Percentiles rank a stretch among this genome's conserved stretches.
Conservation (phyloP, 1,140 invertebrate genomes). For the Caenorhabditis briggsae region DNA sequence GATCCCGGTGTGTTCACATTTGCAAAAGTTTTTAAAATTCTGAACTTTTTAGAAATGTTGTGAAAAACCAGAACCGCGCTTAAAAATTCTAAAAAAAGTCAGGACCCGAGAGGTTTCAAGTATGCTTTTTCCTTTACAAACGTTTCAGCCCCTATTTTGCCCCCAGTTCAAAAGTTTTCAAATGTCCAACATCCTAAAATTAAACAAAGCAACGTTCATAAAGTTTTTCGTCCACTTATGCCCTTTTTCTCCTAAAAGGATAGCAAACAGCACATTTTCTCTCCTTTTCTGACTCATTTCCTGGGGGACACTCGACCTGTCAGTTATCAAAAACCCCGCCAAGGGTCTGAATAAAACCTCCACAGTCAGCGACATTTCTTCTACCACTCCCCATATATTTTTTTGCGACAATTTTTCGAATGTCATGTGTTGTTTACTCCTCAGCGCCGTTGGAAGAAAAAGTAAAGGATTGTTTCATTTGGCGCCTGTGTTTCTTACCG, state of each 20-base stretch:
- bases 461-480: constrained; percentile 16
- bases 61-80: no score
- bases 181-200: no score
- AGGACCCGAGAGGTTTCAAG: no score
- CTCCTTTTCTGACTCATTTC: constrained; percentile 23
- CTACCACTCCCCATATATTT: constrained; percentile 10
- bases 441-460: not conserved
- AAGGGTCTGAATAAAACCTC: not conserved
- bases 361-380: not conserved
- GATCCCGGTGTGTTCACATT: no score
- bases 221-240: no score
- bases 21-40: no score
- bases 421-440: constrained; percentile 30
- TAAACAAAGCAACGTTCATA: no score
- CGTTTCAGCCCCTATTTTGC: no score
- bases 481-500: not conserved
- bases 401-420: constrained; percentile 7
- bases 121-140: no score
- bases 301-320: not conserved
- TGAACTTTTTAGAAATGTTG: no score
- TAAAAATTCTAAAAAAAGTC: no score
- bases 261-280: not conserved
- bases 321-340: constrained; percentile 27
- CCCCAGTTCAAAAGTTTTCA: no score
- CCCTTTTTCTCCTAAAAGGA: not conserved